Base-by-base conservation (phyloP, 2,888 invertebrate genomes). In the Argynnis bischoffii region DNA sequence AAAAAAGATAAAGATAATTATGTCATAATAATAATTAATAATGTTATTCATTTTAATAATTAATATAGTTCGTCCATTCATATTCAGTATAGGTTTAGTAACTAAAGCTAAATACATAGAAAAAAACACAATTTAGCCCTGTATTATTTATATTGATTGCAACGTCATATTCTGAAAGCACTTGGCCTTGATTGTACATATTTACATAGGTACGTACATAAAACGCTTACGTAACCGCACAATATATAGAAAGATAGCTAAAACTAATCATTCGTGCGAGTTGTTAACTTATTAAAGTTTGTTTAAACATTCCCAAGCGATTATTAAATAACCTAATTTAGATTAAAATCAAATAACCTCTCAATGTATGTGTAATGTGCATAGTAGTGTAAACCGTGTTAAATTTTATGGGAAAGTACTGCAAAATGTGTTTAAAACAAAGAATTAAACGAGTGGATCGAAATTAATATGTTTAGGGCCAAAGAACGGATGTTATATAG, bases 401-500 rank as follows among this genome's bases (percentile, higher is more conserved):
- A 79, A 80, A 81, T 78, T 83, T 80, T 79, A 78, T 78, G 79
- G 82, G 75, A 79, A 80, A 79, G 77, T 80, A 80, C 82, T 89
- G 88, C 6, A 13, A 90, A 92, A 90, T 89, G 90, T 87, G 89
- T 87, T 87, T 85, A 83, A 84, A 85, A 90, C 89, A 88, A 91
- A 89, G 87, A 85, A 79, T 78, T 86, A 83, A 84, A 83, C 77
- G 82, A 79, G 83, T 79, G 83, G 81, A 83, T 90, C 88, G 83
- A 88, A 90, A 90, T 87, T 89, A 89, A 89, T 82, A 85, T 79
- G 82, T 84, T 84, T 87, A 90, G 89, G 90, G 90, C 90, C 89
- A 85, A 81, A 79, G 79, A 82, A 81, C 92, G 92, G 92, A 92
- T 92, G 90, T 89, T 86, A 85, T 90, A 90, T 90, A 91, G 89